Base-by-base conservation (phyloP, 2,888 invertebrate genomes). In the Seira ritae region DNA sequence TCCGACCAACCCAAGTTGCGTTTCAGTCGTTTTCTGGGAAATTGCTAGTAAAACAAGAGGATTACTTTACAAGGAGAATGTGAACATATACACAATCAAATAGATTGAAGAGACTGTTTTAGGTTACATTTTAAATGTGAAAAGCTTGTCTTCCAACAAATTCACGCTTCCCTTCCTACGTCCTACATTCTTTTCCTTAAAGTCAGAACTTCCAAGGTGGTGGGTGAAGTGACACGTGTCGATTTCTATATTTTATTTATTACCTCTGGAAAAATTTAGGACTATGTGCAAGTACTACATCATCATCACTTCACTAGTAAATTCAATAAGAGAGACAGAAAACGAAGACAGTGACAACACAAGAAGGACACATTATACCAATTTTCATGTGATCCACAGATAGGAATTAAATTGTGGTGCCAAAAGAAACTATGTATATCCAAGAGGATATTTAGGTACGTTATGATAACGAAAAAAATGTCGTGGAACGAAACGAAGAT, bases 231-330 rank as follows among this genome's bases (percentile, higher is more conserved):
- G 55, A 55, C 55, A 55, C 55, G 55, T 55, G 55, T 55, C 55
- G 55, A 55, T 55, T 55, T 55, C 12, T n/a, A n/a, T 55, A n/a
- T 55, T 55, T 55, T 55, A 55, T 55, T 55, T 55, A 55, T 55
- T 55, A 55, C 55, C 31, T 12, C 3, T 8, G 12, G 12, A 17
- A 55, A 55, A 55, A 55, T 55, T 3, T 55, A 55, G 55, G 55
- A 8, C 15, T 17, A 15, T 17, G 55, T 55, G 55, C 55, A 17
- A 55, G 15, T 55, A 55, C 55, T 55, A 17, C 17, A 55, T 55
- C 55, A 55, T 55, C 55, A 17, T 55, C 55, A 55, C 55, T 55
- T 17, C 55, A n/a, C 3, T 17, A 55, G 55, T 55, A 55, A 55
- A 55, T 55, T 55, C 55, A 55, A 55, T 55, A 55, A 55, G n/a